Percentiles rank a stretch among this genome's conserved stretches.
Conservation (phyloP, 2,113 vertebrate genomes). For the Sylvilagus bachmani region DNA sequence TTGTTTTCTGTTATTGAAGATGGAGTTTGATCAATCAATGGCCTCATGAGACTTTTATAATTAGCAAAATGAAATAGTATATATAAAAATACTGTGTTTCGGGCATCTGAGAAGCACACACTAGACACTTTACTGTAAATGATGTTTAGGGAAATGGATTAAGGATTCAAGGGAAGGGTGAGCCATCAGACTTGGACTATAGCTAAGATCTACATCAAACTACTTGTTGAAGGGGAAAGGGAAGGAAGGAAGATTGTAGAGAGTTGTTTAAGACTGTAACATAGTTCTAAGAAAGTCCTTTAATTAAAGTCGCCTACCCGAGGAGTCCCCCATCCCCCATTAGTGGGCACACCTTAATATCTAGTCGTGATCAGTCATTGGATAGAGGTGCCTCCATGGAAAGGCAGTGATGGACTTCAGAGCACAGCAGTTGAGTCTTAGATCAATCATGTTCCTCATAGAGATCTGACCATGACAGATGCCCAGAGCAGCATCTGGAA, state of each 20-base stretch:
- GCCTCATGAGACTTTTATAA: constrained; percentile 2
- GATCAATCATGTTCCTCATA: neutral
- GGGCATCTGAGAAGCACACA: neutral
- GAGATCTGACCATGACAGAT: neutral
- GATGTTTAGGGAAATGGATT: neutral
- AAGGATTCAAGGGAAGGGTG: neutral
- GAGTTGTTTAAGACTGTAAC: neutral
- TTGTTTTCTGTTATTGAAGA: neutral
- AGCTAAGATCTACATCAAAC: neutral
- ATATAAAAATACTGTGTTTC: neutral
- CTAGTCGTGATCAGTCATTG: neutral
- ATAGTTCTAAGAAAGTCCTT: neutral
- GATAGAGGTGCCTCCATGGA: neutral
- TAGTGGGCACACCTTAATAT: neutral
- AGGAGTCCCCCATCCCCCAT: neutral
- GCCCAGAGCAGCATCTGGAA: neutral
- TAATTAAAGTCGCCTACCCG: neutral
- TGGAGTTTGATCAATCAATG: neutral
- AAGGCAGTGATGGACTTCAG: constrained; percentile 16
- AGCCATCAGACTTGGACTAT: neutral
- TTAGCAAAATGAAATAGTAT: neutral
- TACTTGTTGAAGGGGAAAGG: neutral
- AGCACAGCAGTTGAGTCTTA: neutral
- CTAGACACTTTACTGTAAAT: neutral
- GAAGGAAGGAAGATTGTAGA: neutral